phyloP scores from a whole-genome alignment of 1,140 invertebrate genomes.

The Teleogryllus occipitalis region DNA sequence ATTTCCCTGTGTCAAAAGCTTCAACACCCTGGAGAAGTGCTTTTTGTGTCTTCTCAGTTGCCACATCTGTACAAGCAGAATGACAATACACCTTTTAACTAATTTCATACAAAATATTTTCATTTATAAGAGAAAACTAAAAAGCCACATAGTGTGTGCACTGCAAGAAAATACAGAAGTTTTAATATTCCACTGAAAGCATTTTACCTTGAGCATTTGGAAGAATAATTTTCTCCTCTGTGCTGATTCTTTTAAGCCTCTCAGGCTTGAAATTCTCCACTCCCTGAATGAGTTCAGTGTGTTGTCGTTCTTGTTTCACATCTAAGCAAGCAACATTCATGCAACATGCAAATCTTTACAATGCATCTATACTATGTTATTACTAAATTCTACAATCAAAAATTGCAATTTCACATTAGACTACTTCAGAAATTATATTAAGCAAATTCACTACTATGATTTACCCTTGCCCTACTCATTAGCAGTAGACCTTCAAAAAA shows the following conservation, averaged over 20 bases:
- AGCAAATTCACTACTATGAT: too few species aligned
- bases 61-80: constrained; percentile 56
- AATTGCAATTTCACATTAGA: too few species aligned
- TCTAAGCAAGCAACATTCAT: constrained; percentile 42
- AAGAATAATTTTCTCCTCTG: constrained; percentile 68
- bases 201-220: constrained; percentile 67
- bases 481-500: too few species aligned
- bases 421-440: too few species aligned
- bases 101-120: not conserved
- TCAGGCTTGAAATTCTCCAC: constrained; percentile 64
- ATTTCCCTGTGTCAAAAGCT: constrained; percentile 65
- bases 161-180: too few species aligned
- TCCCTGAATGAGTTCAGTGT: constrained; percentile 61
- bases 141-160: too few species aligned
- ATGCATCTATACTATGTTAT: not conserved
- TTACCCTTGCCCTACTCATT: too few species aligned
- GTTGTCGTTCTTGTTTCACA: constrained; percentile 63
- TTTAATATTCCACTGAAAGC: constrained; percentile 11
- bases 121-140: too few species aligned
- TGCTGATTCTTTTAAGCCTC: constrained; percentile 63
- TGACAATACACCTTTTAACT: not conserved
- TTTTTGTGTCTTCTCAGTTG: constrained; percentile 77
- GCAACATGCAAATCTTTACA: constrained; percentile 9
- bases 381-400: too few species aligned
- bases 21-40: constrained; percentile 78